phyloP scores from a whole-genome alignment of 2,888 invertebrate genomes.

The Ichneumoninae sp. region DNA sequence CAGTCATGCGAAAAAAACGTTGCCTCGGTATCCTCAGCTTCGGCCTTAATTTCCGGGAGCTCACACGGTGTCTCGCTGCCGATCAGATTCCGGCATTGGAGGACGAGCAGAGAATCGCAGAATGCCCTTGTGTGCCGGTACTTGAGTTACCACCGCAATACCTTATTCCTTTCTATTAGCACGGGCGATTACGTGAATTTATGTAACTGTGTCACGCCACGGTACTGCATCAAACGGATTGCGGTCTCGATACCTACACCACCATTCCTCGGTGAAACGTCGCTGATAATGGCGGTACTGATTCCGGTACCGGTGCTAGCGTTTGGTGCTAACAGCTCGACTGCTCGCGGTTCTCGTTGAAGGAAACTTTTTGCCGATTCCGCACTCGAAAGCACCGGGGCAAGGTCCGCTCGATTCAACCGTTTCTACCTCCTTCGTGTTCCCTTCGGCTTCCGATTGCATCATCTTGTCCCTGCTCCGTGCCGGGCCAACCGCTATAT shows the following conservation, averaged over 20 bases:
- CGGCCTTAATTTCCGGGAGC: not conserved
- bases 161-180: slow-evolving; percentile 73
- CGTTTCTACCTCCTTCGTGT: slow-evolving; percentile 60
- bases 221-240: slow-evolving; percentile 49
- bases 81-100: not conserved
- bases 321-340: slow-evolving; percentile 32
- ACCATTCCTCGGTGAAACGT: slow-evolving; percentile 15
- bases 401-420: slow-evolving; percentile 46
- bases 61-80: not conserved
- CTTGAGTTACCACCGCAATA: slow-evolving; percentile 33
- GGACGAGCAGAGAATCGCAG: slow-evolving; percentile 16
- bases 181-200: slow-evolving; percentile 70
- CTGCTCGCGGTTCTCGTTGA: slow-evolving; percentile 52
- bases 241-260: slow-evolving; percentile 43
- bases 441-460: slow-evolving; percentile 60
- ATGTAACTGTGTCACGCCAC: slow-evolving; percentile 71
- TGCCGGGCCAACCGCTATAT: slow-evolving; percentile 38
- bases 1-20: no score
- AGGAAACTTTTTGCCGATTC: slow-evolving; percentile 75
- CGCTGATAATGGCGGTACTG: slow-evolving; percentile 48
- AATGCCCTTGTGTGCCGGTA: slow-evolving; percentile 20
- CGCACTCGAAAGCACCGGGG: slow-evolving; percentile 35
- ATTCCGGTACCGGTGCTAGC: slow-evolving; percentile 52
- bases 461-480: slow-evolving; percentile 64
- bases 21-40: not conserved